phyloP scores from a whole-genome alignment of 1,140 invertebrate genomes.

The Brachionus manjavacas region DNA sequence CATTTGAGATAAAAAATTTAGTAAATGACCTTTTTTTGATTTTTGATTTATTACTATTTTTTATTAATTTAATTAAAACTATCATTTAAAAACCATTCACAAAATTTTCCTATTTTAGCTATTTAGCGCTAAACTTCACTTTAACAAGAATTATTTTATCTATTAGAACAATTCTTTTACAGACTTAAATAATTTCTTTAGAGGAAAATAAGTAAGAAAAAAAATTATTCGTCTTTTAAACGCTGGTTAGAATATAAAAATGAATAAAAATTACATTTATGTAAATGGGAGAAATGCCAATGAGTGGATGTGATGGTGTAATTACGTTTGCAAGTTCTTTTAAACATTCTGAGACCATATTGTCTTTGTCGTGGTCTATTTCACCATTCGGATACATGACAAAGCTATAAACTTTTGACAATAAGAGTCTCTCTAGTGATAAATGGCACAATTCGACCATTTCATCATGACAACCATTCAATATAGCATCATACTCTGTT shows the following conservation, averaged over 20 bases:
- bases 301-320: conserved; percentile 74
- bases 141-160: too few relatives aligned
- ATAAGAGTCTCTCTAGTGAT: conserved; percentile 63
- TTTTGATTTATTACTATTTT: too few relatives aligned
- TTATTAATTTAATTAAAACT: too few relatives aligned
- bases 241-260: neutral
- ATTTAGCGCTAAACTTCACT: too few relatives aligned
- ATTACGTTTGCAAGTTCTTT: conserved; percentile 72
- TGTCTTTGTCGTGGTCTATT: conserved; percentile 83
- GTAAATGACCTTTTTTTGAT: too few relatives aligned
- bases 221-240: too few relatives aligned
- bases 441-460: conserved; percentile 65
- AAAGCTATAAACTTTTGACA: conserved; percentile 81
- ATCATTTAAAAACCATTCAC: too few relatives aligned
- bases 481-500: conserved; percentile 57
- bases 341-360: conserved; percentile 76
- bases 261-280: conserved; percentile 44
- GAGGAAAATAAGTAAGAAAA: too few relatives aligned
- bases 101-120: too few relatives aligned
- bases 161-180: too few relatives aligned
- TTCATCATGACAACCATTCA: conserved; percentile 62
- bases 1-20: too few relatives aligned
- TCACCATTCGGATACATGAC: conserved; percentile 95
- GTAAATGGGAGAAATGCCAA: conserved; percentile 70
- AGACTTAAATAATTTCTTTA: too few relatives aligned